These are phyloP conservation scores for Ambastaia sidthimunki DNA, from an alignment of 2,797 vertebrate genomes.

Conservation along the genomic window DNA sequence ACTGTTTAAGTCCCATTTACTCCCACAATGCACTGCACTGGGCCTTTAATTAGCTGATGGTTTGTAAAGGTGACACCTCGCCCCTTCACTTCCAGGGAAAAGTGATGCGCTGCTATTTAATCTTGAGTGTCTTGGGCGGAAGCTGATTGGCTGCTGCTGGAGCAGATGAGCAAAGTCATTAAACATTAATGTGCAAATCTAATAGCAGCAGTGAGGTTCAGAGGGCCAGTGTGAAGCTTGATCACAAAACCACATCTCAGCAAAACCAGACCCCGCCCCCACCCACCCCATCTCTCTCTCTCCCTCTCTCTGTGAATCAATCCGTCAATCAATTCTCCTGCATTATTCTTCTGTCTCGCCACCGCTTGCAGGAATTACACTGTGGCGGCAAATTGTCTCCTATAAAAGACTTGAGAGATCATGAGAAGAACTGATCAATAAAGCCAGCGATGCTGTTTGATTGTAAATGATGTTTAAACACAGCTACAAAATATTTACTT, in stretches of 20 bases:
- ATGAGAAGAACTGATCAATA: constrained; percentile 22
- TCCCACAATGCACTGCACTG: background rate
- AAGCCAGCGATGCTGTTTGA: background rate
- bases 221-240: constrained; percentile 34
- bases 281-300: constrained; percentile 1
- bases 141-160: constrained; percentile 39
- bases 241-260: constrained; percentile 32
- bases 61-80: background rate
- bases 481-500: background rate
- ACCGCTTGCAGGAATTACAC: constrained; percentile 33
- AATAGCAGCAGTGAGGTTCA: constrained; percentile 67
- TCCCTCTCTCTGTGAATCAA: constrained; percentile 9
- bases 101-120: constrained; percentile 43
- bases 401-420: constrained; percentile 19
- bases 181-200: constrained; percentile 81
- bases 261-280: background rate
- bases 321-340: constrained; percentile 32
- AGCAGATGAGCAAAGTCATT: constrained; percentile 74
- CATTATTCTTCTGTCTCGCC: constrained; percentile 13
- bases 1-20: background rate
- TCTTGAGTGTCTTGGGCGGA: constrained; percentile 57
- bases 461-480: constrained; percentile 12
- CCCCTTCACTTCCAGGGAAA: background rate
- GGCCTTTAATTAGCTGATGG: constrained; percentile 2
- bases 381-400: constrained; percentile 31